phyloP scores from a whole-genome alignment of 2,888 invertebrate species.

The Dasypogon diadema region DNA sequence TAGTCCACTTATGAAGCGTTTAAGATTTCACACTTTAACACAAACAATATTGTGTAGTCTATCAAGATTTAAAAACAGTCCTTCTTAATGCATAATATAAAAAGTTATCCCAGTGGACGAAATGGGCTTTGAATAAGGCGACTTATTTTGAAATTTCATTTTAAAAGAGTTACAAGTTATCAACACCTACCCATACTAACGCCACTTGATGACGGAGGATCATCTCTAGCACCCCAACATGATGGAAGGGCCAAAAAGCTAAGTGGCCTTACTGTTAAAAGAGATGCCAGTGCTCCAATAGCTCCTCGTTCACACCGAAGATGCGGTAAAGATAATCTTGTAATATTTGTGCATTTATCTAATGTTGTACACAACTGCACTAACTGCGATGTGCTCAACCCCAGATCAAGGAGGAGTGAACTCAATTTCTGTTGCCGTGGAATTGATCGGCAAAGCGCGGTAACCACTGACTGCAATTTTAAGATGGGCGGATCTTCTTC shows the following conservation, averaged over 20 bases:
- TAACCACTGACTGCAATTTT: conserved; percentile 71
- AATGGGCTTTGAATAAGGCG: too few species aligned
- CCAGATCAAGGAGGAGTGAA: conserved; percentile 71
- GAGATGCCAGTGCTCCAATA: conserved; percentile 69
- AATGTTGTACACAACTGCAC: conserved; percentile 70
- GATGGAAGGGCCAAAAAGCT: conserved; percentile 70
- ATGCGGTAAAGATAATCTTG: conserved; percentile 71
- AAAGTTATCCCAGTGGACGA: too few species aligned
- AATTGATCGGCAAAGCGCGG: conserved; percentile 68
- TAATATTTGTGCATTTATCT: conserved; percentile 70
- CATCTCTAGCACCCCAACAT: conserved; percentile 70
- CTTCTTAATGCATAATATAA: too few species aligned
- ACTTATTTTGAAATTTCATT: too few species aligned
- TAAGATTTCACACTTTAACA: too few species aligned
- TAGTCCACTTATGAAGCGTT: too few species aligned
- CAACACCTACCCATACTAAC: conserved; percentile 70
- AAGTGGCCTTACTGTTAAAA: conserved; percentile 69
- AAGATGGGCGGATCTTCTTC: conserved; percentile 70
- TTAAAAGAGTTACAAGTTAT: too few species aligned
- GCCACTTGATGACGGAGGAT: conserved; percentile 70
- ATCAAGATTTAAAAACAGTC: too few species aligned
- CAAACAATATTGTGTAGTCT: too few species aligned
- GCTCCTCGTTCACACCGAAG: conserved; percentile 71
- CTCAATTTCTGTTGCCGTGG: conserved; percentile 65
- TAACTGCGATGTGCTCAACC: conserved; percentile 71